Conservation (phyloP, 2,113 vertebrate species). For the Eulemur macaco region DNA sequence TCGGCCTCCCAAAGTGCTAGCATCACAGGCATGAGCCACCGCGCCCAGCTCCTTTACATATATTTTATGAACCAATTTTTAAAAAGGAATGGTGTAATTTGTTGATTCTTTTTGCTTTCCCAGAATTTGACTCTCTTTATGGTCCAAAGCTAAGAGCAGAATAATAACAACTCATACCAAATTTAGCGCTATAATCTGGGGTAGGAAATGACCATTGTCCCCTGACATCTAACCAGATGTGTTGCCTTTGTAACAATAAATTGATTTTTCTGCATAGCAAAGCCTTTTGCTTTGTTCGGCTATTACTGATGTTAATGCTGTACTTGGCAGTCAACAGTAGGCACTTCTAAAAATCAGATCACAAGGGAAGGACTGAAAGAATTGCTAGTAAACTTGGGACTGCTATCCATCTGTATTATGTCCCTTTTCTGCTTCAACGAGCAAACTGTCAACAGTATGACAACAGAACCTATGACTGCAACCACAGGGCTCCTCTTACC, state of each 20-base stretch:
- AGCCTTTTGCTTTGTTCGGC: not conserved
- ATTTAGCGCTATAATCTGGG: not conserved
- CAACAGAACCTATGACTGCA: not conserved
- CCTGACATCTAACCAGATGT: not conserved
- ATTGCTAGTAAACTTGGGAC: not conserved
- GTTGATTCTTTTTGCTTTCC: not conserved
- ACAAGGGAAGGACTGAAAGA: slow-evolving; percentile 2
- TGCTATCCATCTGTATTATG: not conserved
- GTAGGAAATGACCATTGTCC: not conserved
- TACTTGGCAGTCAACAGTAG: not conserved
- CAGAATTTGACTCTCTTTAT: not conserved
- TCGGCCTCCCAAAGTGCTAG: no score
- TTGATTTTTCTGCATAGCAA: not conserved
- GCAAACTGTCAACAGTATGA: not conserved
- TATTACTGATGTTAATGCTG: not conserved
- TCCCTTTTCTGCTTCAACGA: not conserved
- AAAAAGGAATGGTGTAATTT: not conserved
- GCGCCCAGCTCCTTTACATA: not conserved
- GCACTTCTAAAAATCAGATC: not conserved
- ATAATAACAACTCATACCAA: not conserved
- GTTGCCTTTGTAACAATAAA: slow-evolving; percentile 18
- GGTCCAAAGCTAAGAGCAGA: not conserved
- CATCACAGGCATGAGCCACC: no score
- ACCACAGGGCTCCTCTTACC: slow-evolving; percentile 82
- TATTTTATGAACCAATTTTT: not conserved